Conservation (phyloP, 1,140 invertebrate species). For the Proales similis region DNA sequence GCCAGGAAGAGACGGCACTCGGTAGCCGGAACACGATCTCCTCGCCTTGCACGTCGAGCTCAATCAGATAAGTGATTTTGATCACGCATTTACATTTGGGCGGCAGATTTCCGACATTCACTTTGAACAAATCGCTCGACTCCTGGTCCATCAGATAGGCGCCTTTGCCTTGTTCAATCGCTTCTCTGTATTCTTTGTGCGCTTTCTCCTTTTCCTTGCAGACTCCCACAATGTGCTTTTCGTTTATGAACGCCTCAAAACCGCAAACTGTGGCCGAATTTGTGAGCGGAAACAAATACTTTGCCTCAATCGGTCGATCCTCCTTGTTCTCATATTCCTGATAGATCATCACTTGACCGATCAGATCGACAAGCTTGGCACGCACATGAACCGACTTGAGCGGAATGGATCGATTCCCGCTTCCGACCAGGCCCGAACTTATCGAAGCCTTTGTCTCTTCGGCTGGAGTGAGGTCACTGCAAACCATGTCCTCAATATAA, state of each 20-base stretch:
- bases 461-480: no score
- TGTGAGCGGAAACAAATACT: slow-evolving; percentile 54
- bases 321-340: slow-evolving; percentile 48
- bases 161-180: slow-evolving; percentile 53
- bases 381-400: slow-evolving; percentile 47
- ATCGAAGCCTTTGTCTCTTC: no score
- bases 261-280: slow-evolving; percentile 52
- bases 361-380: slow-evolving; percentile 49
- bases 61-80: slow-evolving; percentile 55
- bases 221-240: slow-evolving; percentile 52
- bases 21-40: slow-evolving; percentile 52
- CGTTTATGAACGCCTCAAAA: slow-evolving; percentile 55
- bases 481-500: no score
- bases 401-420: slow-evolving; percentile 43
- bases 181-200: slow-evolving; percentile 53
- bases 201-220: slow-evolving; percentile 56
- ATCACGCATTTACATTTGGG: slow-evolving; percentile 51
- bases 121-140: slow-evolving; percentile 53
- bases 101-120: slow-evolving; percentile 55
- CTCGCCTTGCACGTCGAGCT: slow-evolving; percentile 53
- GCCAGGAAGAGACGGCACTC: slow-evolving; percentile 51
- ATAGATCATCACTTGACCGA: slow-evolving; percentile 48
- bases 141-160: slow-evolving; percentile 55
- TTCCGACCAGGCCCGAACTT: no score
- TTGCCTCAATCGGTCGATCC: slow-evolving; percentile 48